Conservation (phyloP, 2,888 invertebrate species). For the Homarus gammarus region DNA sequence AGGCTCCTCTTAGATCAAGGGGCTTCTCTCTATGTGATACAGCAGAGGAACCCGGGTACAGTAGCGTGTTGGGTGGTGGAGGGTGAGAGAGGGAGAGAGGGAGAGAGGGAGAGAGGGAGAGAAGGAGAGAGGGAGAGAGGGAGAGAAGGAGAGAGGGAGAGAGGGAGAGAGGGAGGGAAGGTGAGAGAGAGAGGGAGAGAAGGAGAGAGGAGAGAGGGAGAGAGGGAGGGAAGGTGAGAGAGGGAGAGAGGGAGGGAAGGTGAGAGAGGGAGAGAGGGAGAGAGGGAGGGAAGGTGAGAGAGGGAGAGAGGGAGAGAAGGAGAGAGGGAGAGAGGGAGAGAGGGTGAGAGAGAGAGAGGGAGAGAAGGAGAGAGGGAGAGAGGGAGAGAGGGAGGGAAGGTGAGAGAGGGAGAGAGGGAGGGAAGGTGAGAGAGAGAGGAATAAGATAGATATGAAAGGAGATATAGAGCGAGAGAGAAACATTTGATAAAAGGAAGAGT, state of each 20-base stretch:
- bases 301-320: background rate
- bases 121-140: too few relatives aligned
- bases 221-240: too few relatives aligned
- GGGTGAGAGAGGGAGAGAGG: too few relatives aligned
- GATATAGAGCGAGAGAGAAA: background rate
- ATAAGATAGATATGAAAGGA: too few relatives aligned
- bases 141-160: constrained; percentile 14
- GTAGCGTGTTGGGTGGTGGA: too few relatives aligned
- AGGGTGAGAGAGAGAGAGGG: background rate
- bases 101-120: background rate
- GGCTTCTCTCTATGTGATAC: background rate
- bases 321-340: background rate
- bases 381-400: constrained; percentile 17
- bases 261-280: too few relatives aligned
- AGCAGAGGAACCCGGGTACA: background rate
- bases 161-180: constrained; percentile 18
- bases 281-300: too few relatives aligned
- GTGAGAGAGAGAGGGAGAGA: too few relatives aligned
- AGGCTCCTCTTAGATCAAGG: too few relatives aligned
- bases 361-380: constrained; percentile 15
- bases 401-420: too few relatives aligned
- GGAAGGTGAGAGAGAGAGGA: constrained; percentile 18
- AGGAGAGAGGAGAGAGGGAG: background rate
- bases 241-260: constrained; percentile 8
- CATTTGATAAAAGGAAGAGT: background rate